These are phyloP conservation scores for Epinotia brunnichana DNA, from an alignment of 2,888 invertebrate genomes.

Conservation along the genomic window DNA sequence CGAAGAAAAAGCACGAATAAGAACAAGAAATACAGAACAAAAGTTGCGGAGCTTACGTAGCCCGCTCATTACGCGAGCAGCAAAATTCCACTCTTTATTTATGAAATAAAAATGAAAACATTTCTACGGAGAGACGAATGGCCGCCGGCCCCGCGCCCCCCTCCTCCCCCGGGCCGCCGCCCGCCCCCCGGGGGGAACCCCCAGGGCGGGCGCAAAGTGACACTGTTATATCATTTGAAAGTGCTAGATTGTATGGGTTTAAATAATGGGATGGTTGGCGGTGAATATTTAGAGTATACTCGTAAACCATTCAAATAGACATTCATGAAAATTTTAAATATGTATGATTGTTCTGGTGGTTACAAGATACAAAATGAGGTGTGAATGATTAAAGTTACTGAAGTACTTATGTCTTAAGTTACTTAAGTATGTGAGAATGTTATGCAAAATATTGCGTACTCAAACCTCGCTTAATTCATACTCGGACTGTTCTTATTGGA, in stretches of 20 bases:
- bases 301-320: not conserved
- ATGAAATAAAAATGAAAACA: conserved; percentile 83
- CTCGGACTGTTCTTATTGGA: not conserved
- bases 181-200: conserved; percentile 49
- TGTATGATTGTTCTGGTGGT: not conserved
- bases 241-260: conserved; percentile 45
- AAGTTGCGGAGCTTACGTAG: conserved; percentile 43
- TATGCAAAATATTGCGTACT: not conserved
- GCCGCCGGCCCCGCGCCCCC: conserved; percentile 49
- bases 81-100: conserved; percentile 77
- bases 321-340: not conserved
- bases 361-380: not conserved
- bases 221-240: conserved; percentile 48
- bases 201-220: conserved; percentile 46
- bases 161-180: conserved; percentile 47
- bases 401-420: not conserved
- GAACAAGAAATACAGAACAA: conserved; percentile 44
- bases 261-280: conserved; percentile 42
- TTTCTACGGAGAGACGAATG: conserved; percentile 77
- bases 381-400: not conserved
- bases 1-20: conserved; percentile 33
- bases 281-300: conserved; percentile 10
- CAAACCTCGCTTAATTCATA: not conserved
- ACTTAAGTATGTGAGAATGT: not conserved
- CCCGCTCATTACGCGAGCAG: conserved; percentile 67